These are phyloP conservation scores for Esox lucius DNA, from an alignment of 2,797 vertebrate species.

Conservation along the genomic window DNA sequence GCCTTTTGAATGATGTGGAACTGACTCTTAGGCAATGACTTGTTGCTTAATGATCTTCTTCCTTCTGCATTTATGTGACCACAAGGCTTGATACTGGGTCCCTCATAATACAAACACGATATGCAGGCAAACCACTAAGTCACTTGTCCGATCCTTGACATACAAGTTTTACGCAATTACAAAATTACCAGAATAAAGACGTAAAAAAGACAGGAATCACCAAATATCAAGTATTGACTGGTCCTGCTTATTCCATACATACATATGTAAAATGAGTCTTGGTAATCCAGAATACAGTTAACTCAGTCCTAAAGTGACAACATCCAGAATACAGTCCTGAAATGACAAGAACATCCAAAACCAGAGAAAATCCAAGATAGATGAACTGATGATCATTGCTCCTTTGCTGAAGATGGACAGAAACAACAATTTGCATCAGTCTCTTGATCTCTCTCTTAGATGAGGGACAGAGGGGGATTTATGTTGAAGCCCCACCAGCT, in stretches of 20 bases:
- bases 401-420: constrained; percentile 57
- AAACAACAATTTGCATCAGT: constrained; percentile 65
- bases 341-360: constrained; percentile 43
- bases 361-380: constrained; percentile 39
- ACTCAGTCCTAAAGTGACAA: constrained; percentile 23
- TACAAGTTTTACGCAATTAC: background rate
- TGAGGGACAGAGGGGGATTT: constrained; percentile 74
- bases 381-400: constrained; percentile 50
- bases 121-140: background rate
- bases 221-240: background rate
- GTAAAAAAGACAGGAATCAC: background rate
- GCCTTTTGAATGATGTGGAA: background rate
- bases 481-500: constrained; percentile 57
- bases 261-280: constrained; percentile 41
- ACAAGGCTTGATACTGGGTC: background rate
- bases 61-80: background rate
- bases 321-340: constrained; percentile 24
- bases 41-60: background rate
- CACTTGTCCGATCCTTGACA: background rate
- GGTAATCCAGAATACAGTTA: constrained; percentile 63
- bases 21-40: background rate
- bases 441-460: constrained; percentile 66
- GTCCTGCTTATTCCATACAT: constrained; percentile 49
- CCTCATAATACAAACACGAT: background rate
- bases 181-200: background rate